Conservation (phyloP, 35 echinoderm and acorn worm species). For the Lytechinus variegatus region DNA sequence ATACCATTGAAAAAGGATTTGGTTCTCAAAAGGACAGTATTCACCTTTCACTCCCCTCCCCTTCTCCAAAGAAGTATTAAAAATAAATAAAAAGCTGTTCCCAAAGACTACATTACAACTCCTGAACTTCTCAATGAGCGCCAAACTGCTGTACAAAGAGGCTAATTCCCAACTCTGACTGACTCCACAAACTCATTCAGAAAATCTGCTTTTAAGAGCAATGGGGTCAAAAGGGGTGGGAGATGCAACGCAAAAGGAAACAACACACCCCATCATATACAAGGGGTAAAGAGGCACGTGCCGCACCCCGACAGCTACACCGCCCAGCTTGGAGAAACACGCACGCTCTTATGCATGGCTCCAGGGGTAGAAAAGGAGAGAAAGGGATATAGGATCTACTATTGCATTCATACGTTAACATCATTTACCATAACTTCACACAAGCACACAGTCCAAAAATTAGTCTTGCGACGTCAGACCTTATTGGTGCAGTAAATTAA, state of each 20-base stretch:
- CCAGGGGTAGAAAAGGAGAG: neutral
- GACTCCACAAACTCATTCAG: neutral
- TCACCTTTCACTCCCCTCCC: neutral
- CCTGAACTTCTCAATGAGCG: neutral
- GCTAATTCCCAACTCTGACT: neutral
- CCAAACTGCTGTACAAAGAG: neutral
- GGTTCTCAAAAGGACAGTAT: neutral
- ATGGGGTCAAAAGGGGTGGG: neutral
- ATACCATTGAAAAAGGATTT: neutral
- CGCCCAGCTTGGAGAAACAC: neutral
- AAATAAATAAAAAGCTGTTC: neutral
- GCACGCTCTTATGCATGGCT: neutral
- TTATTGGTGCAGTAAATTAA: neutral
- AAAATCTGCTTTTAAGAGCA: slow-evolving; percentile 14
- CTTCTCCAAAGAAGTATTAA: neutral
- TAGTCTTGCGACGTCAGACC: neutral
- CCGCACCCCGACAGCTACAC: neutral
- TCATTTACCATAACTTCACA: slow-evolving; percentile 2
- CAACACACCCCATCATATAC: neutral
- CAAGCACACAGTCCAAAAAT: neutral
- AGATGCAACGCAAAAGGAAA: neutral
- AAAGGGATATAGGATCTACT: neutral
- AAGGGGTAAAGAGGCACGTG: slow-evolving; percentile 7
- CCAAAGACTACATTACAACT: neutral
- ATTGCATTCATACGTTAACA: neutral